Percentiles rank a stretch among this genome's conserved stretches.
Conservation (phyloP, 2,113 vertebrate species). For the Hiodon tergisus region DNA sequence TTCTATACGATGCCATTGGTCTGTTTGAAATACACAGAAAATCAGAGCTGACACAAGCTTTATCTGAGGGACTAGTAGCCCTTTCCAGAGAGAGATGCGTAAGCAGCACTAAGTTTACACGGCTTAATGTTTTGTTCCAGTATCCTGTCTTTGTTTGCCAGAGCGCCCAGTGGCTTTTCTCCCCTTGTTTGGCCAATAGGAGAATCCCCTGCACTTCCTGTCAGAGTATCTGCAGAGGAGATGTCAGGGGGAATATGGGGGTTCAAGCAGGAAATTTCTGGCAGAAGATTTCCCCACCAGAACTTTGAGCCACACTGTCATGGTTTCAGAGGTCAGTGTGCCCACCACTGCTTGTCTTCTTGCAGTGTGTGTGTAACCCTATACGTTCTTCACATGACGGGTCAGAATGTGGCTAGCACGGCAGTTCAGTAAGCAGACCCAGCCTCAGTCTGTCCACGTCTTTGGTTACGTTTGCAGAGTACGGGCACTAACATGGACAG, state of each 20-base stretch:
- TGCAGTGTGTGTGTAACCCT: conserved; percentile 21
- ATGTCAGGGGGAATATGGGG: conserved; percentile 28
- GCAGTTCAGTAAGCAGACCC: not conserved
- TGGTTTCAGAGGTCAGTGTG: conserved; percentile 44
- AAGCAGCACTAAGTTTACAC: conserved; percentile 20
- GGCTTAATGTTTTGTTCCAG: not conserved
- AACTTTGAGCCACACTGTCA: not conserved
- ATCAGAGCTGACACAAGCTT: conserved; percentile 39
- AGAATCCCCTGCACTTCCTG: conserved; percentile 65
- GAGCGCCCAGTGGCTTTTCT: not conserved
- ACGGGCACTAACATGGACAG: conserved; percentile 40
- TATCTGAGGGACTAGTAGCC: conserved; percentile 60
- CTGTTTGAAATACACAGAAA: conserved; percentile 39
- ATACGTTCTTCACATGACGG: not conserved
- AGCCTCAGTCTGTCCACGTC: not conserved
- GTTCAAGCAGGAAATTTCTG: conserved; percentile 17
- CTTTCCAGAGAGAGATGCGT: conserved; percentile 58
- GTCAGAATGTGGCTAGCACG: not conserved
- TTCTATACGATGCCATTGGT: conserved; percentile 62
- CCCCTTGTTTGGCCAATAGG: conserved; percentile 42
- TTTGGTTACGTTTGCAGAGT: conserved; percentile 39
- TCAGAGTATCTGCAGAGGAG: conserved; percentile 57
- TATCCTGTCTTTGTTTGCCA: not conserved
- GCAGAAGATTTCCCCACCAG: conserved; percentile 19
- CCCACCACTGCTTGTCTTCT: not conserved